Percentiles rank a stretch among this genome's conserved stretches.
Evolutionary conservation across 2,888 invertebrate species (phyloP).

Genomic region (Myopa testacea): DNA sequence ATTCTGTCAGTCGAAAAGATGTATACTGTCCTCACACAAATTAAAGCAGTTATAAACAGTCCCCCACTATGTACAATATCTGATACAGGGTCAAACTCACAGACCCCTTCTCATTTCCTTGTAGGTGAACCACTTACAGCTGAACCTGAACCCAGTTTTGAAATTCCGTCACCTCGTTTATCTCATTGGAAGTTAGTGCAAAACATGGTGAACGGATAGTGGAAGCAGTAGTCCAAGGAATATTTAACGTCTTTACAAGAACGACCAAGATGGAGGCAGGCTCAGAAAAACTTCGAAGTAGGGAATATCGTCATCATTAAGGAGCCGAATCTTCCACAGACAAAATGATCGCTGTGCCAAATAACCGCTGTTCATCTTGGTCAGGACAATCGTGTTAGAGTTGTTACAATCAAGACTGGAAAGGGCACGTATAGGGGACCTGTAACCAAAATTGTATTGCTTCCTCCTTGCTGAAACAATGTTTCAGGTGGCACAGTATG

Average conservation of each 20-base stretch:
- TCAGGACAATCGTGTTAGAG: constrained; percentile 40
- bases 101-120: constrained; percentile 42
- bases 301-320: constrained; percentile 39
- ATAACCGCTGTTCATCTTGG: constrained; percentile 33
- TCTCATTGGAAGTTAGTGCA: constrained; percentile 44
- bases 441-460: constrained; percentile 4
- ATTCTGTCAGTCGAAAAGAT: constrained; percentile 54
- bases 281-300: constrained; percentile 1
- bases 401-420: constrained; percentile 32
- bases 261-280: constrained; percentile 29
- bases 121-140: constrained; percentile 42
- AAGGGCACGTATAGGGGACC: constrained; percentile 19
- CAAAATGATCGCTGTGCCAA: constrained; percentile 42
- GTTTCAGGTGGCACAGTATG: neutral
- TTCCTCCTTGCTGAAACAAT: neutral
- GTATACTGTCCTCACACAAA: constrained; percentile 44
- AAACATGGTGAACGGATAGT: constrained; percentile 43
- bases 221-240: constrained; percentile 35
- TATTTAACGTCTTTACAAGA: constrained; percentile 40
- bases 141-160: constrained; percentile 39
- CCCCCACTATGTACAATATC: constrained; percentile 28
- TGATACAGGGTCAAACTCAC: constrained; percentile 41
- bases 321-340: constrained; percentile 42
- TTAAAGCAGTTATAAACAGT: constrained; percentile 43
- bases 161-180: constrained; percentile 30